Evolutionary conservation across 1,140 invertebrate genomes (phyloP).

Genomic region (Melanaphis sacchari): DNA sequence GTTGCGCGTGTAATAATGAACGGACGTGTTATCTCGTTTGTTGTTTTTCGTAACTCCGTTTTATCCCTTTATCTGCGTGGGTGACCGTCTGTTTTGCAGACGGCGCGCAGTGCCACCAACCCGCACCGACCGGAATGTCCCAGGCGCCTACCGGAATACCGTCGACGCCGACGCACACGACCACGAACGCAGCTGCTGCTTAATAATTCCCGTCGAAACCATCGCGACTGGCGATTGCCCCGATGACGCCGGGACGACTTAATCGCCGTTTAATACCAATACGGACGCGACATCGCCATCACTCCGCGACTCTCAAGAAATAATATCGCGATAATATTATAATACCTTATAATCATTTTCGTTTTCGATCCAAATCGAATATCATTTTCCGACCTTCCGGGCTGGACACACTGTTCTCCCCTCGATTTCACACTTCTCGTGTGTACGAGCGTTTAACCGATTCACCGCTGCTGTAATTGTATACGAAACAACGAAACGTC

Average conservation of each 20-base stretch:
- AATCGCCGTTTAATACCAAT: neutral
- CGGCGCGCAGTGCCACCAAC: conserved; percentile 15
- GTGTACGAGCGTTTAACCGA: neutral
- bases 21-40: conserved; percentile 53
- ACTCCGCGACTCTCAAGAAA: neutral
- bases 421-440: neutral
- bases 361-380: neutral
- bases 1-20: conserved; percentile 37
- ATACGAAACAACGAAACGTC: neutral
- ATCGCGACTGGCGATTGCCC: neutral
- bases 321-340: too few species aligned
- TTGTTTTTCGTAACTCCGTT: conserved; percentile 52
- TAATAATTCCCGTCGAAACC: neutral
- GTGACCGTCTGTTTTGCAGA: conserved; percentile 53
- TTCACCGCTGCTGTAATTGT: neutral
- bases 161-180: neutral
- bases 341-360: neutral
- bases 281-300: neutral
- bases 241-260: neutral
- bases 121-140: neutral
- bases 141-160: neutral
- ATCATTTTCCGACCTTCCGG: neutral
- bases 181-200: too few species aligned
- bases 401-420: neutral
- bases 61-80: conserved; percentile 55